Evolutionary conservation across 2,113 vertebrate genomes (phyloP), one percentile per base, ranked within the genome.

Genomic region (Microtus ochrogaster): DNA sequence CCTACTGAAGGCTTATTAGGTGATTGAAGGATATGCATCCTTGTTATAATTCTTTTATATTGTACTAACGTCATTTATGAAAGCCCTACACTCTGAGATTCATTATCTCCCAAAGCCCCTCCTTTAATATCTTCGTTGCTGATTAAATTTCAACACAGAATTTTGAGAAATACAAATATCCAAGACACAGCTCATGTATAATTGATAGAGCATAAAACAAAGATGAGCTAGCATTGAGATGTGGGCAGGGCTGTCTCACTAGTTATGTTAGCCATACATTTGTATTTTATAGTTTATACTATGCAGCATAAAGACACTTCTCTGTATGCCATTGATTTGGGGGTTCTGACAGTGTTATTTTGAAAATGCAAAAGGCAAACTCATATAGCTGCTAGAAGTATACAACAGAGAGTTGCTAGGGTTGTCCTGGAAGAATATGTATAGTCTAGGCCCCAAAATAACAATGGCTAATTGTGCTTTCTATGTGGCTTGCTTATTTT

Each of bases 401-500:
- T 4, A 92, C 19, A 90, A 90, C 36, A 94, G 72, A 97, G n/a
- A 76, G 3, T 83, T 63, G 0, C 3, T 70, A 30, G 44, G 21
- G 39, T 58, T 93, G 22, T 74, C 17, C 55, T 72, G n/a, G n/a
- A 85, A 91, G 55, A 94, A 92, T 13, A 61, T 44, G 47, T 58
- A 70, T 39, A 94, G 85, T 85, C 77, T 95, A 39, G n/a, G 66
- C 9, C 55, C 74, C 77, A 89, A 95, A 96, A 58, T 93, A 94
- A 85, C 44, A 92, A 87, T 58, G 55, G 36, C 90, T 22, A 52
- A 52, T 91, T 96, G 90, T 78, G 7, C 39, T 39, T 94, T 66
- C 55, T 88, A 7, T 74, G 79, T 93, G 70, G 36, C 14, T 93
- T 92, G 22, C 95, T 93, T 97, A 96, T 83, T 94, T 79, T 89